Evolutionary conservation across 2,113 vertebrate species (phyloP).

Genomic region (Chrysemys picta): DNA sequence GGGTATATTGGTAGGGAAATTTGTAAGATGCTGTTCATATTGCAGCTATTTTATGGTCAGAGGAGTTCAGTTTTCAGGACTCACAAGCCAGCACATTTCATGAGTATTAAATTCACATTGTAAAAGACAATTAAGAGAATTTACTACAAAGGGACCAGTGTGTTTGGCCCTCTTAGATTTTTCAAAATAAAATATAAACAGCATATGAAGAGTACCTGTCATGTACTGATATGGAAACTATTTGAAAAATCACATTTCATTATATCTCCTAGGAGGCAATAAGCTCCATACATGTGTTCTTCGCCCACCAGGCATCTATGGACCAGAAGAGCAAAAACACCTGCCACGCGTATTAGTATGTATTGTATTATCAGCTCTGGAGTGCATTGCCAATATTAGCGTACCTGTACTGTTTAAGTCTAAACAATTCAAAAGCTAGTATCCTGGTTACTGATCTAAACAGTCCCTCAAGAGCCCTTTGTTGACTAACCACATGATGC

Average conservation of each 20-base stretch:
- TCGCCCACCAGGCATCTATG: constrained; percentile 93
- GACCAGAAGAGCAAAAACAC: constrained; percentile 89
- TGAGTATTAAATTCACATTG: not conserved
- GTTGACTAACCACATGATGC: not conserved
- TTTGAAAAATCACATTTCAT: not conserved
- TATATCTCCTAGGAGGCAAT: constrained; percentile 83
- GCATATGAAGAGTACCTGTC: not conserved
- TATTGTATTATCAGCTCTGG: constrained; percentile 46
- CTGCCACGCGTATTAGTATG: constrained; percentile 90
- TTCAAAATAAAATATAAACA: not conserved
- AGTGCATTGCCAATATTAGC: constrained; percentile 27
- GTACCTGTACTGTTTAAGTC: not conserved
- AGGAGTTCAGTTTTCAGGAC: not conserved
- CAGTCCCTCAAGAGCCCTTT: not conserved
- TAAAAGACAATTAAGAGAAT: not conserved
- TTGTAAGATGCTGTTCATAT: not conserved
- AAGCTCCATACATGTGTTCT: constrained; percentile 87
- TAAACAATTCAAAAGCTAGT: not conserved
- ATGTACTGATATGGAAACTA: not conserved
- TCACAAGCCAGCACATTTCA: not conserved
- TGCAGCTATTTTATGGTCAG: not conserved
- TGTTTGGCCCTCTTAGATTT: not conserved
- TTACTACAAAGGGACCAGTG: not conserved
- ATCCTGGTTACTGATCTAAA: not conserved
- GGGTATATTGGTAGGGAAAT: not conserved